These are phyloP conservation scores for Edolisoma coerulescens DNA, from an alignment of 2,113 vertebrate genomes.

Conservation along the genomic window DNA sequence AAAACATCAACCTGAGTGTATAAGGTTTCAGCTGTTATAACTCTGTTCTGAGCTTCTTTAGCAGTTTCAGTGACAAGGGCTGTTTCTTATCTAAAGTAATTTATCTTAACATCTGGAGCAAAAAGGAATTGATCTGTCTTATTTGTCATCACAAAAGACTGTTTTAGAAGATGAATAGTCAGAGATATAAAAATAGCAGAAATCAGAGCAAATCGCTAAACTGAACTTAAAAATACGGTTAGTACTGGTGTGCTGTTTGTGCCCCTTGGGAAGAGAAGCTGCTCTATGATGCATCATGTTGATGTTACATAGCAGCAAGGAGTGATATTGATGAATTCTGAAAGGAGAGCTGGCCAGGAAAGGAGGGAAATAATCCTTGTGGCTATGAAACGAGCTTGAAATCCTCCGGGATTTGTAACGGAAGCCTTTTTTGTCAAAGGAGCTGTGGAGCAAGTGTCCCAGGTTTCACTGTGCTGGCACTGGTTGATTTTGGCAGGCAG, in stretches of 20 bases:
- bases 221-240: background rate
- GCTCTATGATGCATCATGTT: background rate
- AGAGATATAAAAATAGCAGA: background rate
- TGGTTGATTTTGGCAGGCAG: constrained; percentile 48
- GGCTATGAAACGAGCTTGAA: constrained; percentile 28
- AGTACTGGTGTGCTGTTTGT: background rate
- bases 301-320: background rate
- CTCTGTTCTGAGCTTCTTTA: background rate
- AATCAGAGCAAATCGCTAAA: background rate
- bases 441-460: constrained; percentile 27
- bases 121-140: background rate
- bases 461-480: constrained; percentile 44
- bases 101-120: background rate
- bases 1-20: background rate
- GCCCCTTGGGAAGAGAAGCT: background rate
- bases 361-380: constrained; percentile 45
- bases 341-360: background rate
- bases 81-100: constrained; percentile 22
- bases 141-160: constrained; percentile 2
- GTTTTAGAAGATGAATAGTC: background rate
- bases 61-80: background rate
- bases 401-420: constrained; percentile 20
- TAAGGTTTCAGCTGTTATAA: background rate
- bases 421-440: constrained; percentile 41
- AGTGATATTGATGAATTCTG: constrained; percentile 31